phyloP scores from a whole-genome alignment of 1,140 invertebrate genomes.

The Papilio helenus region DNA sequence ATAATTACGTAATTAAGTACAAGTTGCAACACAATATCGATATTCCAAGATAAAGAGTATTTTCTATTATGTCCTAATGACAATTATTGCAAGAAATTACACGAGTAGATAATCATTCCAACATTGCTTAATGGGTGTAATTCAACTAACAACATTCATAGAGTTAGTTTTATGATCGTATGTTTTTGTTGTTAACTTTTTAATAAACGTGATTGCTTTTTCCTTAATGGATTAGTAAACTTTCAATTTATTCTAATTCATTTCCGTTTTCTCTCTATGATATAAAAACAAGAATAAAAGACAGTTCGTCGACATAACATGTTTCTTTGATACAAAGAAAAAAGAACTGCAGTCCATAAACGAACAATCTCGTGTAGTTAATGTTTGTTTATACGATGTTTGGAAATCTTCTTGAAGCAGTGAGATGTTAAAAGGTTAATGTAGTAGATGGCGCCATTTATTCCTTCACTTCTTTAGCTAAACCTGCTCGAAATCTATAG shows the following conservation, averaged over 20 bases:
- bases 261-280: not conserved
- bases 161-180: not conserved
- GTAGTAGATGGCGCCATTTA: slow-evolving; percentile 6
- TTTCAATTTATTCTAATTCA: not conserved
- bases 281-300: not conserved
- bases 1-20: not conserved
- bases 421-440: not conserved
- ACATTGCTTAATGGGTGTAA: no score
- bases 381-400: not conserved
- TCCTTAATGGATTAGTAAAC: no score
- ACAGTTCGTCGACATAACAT: not conserved
- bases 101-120: not conserved
- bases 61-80: slow-evolving; percentile 14
- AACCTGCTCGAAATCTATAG: not conserved
- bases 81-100: not conserved
- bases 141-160: no score
- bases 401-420: slow-evolving; percentile 3
- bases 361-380: not conserved
- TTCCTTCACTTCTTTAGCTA: not conserved
- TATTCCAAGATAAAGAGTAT: not conserved
- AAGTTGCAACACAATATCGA: not conserved
- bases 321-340: not conserved
- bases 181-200: not conserved
- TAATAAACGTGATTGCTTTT: not conserved
- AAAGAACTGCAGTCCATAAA: not conserved